Evolutionary conservation across 2,888 invertebrate species (phyloP), one percentile per base, ranked within the genome.

Genomic region (Cryptus armator): DNA sequence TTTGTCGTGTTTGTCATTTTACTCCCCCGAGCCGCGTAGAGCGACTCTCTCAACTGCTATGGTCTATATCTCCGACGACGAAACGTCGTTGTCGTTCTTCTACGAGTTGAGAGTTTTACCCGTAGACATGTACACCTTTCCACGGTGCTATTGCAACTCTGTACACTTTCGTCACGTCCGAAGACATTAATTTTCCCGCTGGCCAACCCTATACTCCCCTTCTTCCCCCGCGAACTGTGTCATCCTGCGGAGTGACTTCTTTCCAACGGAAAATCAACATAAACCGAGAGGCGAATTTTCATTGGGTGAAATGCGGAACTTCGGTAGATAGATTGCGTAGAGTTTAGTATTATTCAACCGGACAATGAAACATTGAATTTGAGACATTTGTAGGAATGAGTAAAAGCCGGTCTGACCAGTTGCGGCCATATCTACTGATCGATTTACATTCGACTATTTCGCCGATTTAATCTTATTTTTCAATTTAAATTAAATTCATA

Each of bases 1-100:
- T 91, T 91, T 91, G 91, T 72, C 85, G 78, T 82, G 82, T 91
- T 91, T 91, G 90, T 90, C 91, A 83, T 90, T 90, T 91, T 90
- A 81, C 76, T 79, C 83, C 85, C 76, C 84, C 67, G 85, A 24
- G 24, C 24, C 79, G 83, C 72, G 59, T 66, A 59, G 43, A 51
- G 46, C 59, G 19, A 37, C 24, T 51, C 75, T 71, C 48, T 59
- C 64, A 9, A 24, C 56, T 14, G n/a, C 10, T 14, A 37, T 37
- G 16, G 19, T 46, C 29, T 3, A 64, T 59, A 59, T 72, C 29
- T 32, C 32, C 29, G 37, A 37, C 56, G 64, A 78, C 77, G 51
- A 81, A 78, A 81, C 71, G 62, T 44, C 59, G 32, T 70, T 74
- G 48, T 78, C 75, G 19, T 24, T 75, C 74, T 78, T 29, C 43